A percentile compares a stretch with the other conserved stretches of the same genome.
phyloP scores from a whole-genome alignment of 2,888 invertebrate genomes.

The Macrosiphum euphorbiae region DNA sequence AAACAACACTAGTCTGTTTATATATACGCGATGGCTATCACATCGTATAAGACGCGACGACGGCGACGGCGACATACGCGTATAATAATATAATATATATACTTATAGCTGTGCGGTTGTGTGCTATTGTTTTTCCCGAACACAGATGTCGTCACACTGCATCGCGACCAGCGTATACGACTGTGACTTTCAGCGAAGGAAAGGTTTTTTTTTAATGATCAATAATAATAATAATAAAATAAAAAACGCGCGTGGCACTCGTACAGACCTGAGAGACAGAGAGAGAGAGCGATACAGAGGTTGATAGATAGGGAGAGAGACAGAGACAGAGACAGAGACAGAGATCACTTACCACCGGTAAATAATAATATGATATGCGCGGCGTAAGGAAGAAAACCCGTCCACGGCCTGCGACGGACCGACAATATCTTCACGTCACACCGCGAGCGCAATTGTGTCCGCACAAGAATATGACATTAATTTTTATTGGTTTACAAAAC shows the following conservation, averaged over 20 bases:
- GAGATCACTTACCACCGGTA: background rate
- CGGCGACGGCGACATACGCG: background rate
- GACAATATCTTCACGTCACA: conserved; percentile 46
- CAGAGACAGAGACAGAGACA: background rate
- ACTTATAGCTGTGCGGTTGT: background rate
- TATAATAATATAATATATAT: background rate
- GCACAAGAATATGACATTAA: conserved; percentile 56
- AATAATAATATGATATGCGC: conserved; percentile 25
- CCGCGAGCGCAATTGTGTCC: conserved; percentile 20
- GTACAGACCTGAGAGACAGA: background rate
- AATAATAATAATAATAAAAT: conserved; percentile 45
- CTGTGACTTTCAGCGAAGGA: background rate
- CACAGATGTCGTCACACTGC: conserved; percentile 28
- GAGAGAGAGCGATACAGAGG: background rate
- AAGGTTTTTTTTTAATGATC: conserved; percentile 52
- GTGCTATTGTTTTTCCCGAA: conserved; percentile 48
- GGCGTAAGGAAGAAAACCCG: conserved; percentile 1
- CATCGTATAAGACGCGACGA: conserved; percentile 12
- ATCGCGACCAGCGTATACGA: background rate
- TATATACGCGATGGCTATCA: conserved; percentile 8
- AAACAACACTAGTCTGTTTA: conserved; percentile 47
- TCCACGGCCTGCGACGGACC: background rate
- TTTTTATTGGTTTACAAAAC: conserved; percentile 59
- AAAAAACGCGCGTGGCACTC: background rate
- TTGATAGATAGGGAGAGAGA: background rate